Evolutionary conservation across 2,113 vertebrate species (phyloP), one percentile per base, ranked within the genome.

Genomic region (Carassius carassius): DNA sequence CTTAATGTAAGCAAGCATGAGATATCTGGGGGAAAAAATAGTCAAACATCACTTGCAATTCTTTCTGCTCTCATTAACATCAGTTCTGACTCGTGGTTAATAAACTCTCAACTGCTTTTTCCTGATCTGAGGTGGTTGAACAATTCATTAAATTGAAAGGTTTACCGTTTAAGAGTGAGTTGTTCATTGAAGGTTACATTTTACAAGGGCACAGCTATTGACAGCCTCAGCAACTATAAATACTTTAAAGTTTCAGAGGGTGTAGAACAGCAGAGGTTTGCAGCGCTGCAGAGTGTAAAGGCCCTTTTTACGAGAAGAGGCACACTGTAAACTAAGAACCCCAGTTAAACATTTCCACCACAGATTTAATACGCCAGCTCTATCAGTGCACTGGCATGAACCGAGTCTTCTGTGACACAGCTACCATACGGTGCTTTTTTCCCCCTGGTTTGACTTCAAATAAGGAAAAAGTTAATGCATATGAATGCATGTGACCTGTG

Each of bases 41-140:
- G 69, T 44, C 69, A 73, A 41, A 73, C 11, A 44, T 44, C 69
- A 44, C 35, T 73, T 44, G 37, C 10, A 73, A 12, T 44, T 73
- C 70, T 23, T 47, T 73, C 11, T n/a, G 70, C 19, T 47, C 70
- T 73, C 12, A 25, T 47, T 73, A 73, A n/a, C 41, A 23, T 73
- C 70, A 47, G 37, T n/a, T 44, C 41, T 47, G 58, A 79, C 56
- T 17, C 1, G 1, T 79, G 37, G 58, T 47, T 63, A 79, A 79
- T 25, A 79, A 51, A 77, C 73, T 77, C 84, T 82, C 37, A 3
- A 85, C 85, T 82, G 17, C 85, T 84, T 62, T 89, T 85, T 79
- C 35, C 16, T 49, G 44, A 54, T 51, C 41, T 25, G 37, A 69
- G 79, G 44, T 32, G 25, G 41, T 12, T 81, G 41, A 69, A 81